Base-by-base conservation (phyloP, 2,113 vertebrate genomes). In the Syngnathoides biaculeatus region DNA sequence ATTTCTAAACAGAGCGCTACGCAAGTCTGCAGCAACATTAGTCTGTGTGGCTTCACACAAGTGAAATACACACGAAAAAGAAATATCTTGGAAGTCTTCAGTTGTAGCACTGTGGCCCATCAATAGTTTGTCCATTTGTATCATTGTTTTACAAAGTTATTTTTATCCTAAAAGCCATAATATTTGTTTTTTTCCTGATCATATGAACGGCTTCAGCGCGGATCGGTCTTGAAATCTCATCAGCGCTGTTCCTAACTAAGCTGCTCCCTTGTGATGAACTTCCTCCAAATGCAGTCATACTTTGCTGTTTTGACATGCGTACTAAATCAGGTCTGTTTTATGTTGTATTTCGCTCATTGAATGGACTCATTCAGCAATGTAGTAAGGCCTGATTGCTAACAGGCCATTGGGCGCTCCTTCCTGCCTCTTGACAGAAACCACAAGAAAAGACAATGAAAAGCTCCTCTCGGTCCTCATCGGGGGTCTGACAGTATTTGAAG, bases 401-500 rank as follows among this genome's bases (percentile, higher is more conserved):
- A 86, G 72, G 74, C 69, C 84, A 59, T 71, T 39, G 52, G 64
- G 67, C 35, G 14, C 58, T 71, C 53, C 64, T 69, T 62, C 65
- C 50, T 67, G 68, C 64, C 52, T 72, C 63, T 39, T 76, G 74
- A 62, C 69, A 72, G 71, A 69, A 88, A 85, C 86, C 80, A 26
- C 86, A 81, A 82, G 55, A 30, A 76, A 58, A 77, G 84, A 80
- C 74, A 56, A 63, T 77, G 72, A 84, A 81, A 79, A 72, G 30
- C 69, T 24, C 26, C 24, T n/a, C 24, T 39, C 52, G 39, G 75
- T 64, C 27, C 30, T 65, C 45, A 27, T 10, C 69, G 80, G 69
- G 74, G 75, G 13, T 57, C 13, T 72, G 74, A 80, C 74, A 81
- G 64, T 68, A 75, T 77, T 74, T 80, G 65, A 77, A 27, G 68